These are phyloP conservation scores for Condylura cristata DNA, from an alignment of 2,113 vertebrate species.

Conservation along the genomic window DNA sequence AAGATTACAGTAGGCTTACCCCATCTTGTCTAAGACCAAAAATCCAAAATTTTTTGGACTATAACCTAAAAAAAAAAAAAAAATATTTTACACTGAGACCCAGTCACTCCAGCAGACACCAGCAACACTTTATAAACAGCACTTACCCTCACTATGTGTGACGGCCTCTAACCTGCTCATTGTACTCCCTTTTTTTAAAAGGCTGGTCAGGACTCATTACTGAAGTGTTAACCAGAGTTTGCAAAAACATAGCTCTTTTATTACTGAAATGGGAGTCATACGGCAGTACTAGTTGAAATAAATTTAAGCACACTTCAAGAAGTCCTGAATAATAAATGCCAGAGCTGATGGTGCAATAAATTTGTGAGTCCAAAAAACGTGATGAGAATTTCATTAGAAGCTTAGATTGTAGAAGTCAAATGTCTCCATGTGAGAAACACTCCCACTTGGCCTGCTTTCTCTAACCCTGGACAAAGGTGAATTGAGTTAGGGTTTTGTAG, in stretches of 20 bases:
- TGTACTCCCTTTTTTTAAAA: neutral
- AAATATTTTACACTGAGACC: neutral
- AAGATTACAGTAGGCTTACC: neutral
- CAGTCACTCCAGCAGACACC: neutral
- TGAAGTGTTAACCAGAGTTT: neutral
- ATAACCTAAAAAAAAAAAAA: neutral
- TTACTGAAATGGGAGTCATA: neutral
- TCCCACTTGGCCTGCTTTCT: neutral
- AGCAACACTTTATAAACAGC: neutral
- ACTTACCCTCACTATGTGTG: neutral
- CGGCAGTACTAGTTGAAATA: neutral
- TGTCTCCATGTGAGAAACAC: neutral
- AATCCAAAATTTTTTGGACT: neutral
- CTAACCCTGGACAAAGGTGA: neutral
- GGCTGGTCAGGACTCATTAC: neutral
- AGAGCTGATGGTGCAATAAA: neutral
- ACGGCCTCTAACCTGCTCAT: neutral
- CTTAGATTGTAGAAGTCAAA: neutral
- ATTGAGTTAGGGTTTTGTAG: neutral
- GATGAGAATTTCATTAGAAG: neutral
- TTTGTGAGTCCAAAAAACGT: neutral
- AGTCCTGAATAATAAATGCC: neutral
- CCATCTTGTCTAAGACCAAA: neutral
- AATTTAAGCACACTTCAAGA: neutral
- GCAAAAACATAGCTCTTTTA: conserved; percentile 31